A percentile compares a stretch with the other conserved stretches of the same genome.
These are phyloP conservation scores for Lycodopsis pacificus DNA, from an alignment of 2,797 vertebrate species.

Conservation along the genomic window DNA sequence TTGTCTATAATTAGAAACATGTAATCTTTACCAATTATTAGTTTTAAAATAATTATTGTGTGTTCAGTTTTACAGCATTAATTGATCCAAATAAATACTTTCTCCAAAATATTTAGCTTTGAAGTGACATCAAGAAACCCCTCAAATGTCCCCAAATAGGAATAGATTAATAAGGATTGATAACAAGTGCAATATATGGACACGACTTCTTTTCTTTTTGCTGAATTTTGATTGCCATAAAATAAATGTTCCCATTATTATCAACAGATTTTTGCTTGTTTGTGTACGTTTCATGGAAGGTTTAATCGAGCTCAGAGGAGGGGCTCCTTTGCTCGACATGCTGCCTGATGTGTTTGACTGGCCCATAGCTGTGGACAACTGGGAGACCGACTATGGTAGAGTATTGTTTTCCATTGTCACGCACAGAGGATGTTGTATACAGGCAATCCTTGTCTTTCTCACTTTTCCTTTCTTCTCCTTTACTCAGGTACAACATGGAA, in stretches of 20 bases:
- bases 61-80: conserved; percentile 9
- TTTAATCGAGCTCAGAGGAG: conserved; percentile 89
- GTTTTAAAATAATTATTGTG: conserved; percentile 9
- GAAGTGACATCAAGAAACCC: conserved; percentile 6
- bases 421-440: background rate
- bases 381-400: conserved; percentile 88
- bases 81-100: conserved; percentile 2
- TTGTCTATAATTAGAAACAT: background rate
- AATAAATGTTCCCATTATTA: conserved; percentile 8
- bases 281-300: conserved; percentile 76
- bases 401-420: conserved; percentile 11
- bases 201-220: background rate
- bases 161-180: conserved; percentile 2
- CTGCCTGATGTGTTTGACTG: conserved; percentile 89
- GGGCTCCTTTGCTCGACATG: conserved; percentile 87
- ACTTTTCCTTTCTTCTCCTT: conserved; percentile 11
- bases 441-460: background rate
- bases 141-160: background rate
- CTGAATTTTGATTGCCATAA: background rate
- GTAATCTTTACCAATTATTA: background rate
- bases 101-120: conserved; percentile 9
- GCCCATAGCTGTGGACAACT: conserved; percentile 90
- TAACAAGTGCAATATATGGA: background rate
- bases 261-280: conserved; percentile 6
- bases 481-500: conserved; percentile 87